Evolutionary conservation across 2,888 invertebrate species (phyloP), one percentile per base, ranked within the genome.

Genomic region (Halictus quadricinctus): DNA sequence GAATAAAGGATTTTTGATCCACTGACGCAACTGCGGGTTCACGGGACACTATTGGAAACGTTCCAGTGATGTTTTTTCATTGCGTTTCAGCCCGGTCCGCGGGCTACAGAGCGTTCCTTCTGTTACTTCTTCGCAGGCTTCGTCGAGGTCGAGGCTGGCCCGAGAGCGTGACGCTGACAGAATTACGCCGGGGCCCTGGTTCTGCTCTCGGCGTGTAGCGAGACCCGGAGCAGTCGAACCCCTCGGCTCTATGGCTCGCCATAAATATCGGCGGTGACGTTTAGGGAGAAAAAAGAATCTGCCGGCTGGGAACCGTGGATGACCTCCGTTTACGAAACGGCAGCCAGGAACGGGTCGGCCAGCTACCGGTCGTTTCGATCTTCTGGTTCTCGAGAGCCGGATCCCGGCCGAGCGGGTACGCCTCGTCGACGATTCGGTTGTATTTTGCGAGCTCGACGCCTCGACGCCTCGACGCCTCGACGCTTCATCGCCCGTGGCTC

Each of bases 251-350:
- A 91, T 93, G 91, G 90, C 92, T 93, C 90, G 92, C 93, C 94
- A 94, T 94, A 94, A 94, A 94, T 94, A 94, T 94, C 92, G 91
- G 83, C 92, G 91, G 92, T 92, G 94, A 93, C 93, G 91, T 92
- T 92, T 92, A 84, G 89, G 87, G 90, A 87, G 88, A 88, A 89
- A 88, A 89, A 89, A 91, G 88, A 90, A 92, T 90, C 90, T 88
- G 87, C 81, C 88, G 89, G 89, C 84, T 89, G 88, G 91, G 89
- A 91, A 90, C 89, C 90, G 90, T 91, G 87, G 90, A 90, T 89
- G 90, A 91, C 90, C 87, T 87, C 86, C 85, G 92, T 89, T 84
- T 85, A 87, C 88, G 85, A 89, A 87, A 81, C 87, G 84, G 86
- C 87, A 88, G 87, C 87, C 81, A 75, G 82, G 70, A 78, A 84